Evolutionary conservation across 2,797 vertebrate species (phyloP).

Genomic region (Columba guinea): DNA sequence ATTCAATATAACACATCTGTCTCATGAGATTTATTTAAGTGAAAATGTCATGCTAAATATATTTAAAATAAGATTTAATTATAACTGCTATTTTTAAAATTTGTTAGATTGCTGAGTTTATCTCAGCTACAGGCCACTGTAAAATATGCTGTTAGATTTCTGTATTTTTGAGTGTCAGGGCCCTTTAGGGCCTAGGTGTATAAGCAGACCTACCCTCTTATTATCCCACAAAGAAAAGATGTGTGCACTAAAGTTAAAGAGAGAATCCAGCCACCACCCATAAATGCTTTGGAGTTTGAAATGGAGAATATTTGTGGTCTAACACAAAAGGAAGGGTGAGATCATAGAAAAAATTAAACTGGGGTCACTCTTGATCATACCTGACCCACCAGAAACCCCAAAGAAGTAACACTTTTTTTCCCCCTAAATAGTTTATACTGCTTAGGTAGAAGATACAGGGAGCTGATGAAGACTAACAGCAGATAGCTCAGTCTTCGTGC

Average conservation of each 20-base stretch:
- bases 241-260: background rate
- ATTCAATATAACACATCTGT: constrained; percentile 55
- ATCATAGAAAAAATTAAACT: background rate
- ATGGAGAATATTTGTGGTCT: background rate
- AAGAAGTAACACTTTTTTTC: background rate
- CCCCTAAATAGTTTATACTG: background rate
- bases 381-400: background rate
- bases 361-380: background rate
- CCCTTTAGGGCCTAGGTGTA: background rate
- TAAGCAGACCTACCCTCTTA: background rate
- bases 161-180: background rate
- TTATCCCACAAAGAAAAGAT: background rate
- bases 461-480: background rate
- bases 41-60: constrained; percentile 50
- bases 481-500: background rate
- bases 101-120: background rate
- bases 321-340: background rate
- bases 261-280: background rate
- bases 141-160: background rate
- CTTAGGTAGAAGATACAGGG: background rate
- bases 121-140: background rate
- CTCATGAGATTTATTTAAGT: constrained; percentile 53
- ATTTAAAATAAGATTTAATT: constrained; percentile 54
- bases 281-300: background rate
- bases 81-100: background rate